Evolutionary conservation across 1,140 invertebrate species (phyloP).

Genomic region (Drosophila willistoni): DNA sequence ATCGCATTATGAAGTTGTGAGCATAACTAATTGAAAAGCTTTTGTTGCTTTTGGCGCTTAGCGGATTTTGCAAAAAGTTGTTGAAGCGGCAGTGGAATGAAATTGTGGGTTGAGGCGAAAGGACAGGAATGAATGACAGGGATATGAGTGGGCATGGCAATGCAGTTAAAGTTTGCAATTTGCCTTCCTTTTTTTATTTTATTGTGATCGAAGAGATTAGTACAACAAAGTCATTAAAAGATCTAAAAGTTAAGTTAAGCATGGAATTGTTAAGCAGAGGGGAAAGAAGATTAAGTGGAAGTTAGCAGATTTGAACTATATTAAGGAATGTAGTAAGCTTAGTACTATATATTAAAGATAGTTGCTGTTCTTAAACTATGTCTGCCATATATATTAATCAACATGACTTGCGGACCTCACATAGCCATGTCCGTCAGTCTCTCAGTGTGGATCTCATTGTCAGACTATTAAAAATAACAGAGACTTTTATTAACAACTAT

Average conservation of each 20-base stretch:
- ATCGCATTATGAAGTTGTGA: conserved; percentile 70
- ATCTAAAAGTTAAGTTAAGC: conserved; percentile 6
- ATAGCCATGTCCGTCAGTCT: too few relatives aligned
- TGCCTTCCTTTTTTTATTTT: neutral
- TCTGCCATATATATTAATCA: too few relatives aligned
- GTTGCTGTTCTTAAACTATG: neutral
- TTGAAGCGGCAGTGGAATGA: conserved; percentile 3
- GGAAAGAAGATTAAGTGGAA: neutral
- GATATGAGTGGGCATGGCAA: neutral
- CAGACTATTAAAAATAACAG: too few relatives aligned
- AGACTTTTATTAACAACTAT: too few relatives aligned
- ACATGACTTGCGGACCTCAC: too few relatives aligned
- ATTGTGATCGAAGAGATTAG: conserved; percentile 3
- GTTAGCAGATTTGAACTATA: neutral
- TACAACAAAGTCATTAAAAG: conserved; percentile 10
- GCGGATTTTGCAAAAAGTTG: conserved; percentile 8
- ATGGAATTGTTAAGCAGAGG: neutral
- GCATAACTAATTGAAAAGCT: conserved; percentile 78
- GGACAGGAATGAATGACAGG: neutral
- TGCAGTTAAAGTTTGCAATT: conserved; percentile 5
- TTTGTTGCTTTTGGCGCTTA: conserved; percentile 44
- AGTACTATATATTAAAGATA: neutral
- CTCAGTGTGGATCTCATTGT: too few relatives aligned
- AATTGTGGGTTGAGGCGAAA: neutral
- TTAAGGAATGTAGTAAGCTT: neutral